Percentiles rank a stretch among this genome's conserved stretches.
Evolutionary conservation across 1,140 invertebrate species (phyloP).

Genomic region (Trichonephila clavata): DNA sequence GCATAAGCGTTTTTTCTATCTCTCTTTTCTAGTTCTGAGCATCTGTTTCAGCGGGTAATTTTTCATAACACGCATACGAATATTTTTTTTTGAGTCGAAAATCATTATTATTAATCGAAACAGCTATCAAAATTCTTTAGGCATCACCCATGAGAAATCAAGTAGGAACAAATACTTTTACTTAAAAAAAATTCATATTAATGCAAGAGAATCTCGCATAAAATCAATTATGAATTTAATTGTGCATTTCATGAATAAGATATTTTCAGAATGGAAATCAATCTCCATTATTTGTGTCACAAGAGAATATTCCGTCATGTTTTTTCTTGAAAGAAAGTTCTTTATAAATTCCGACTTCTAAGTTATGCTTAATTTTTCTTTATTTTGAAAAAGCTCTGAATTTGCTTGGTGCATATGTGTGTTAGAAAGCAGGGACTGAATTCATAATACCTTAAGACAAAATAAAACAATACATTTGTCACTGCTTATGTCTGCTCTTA

Average conservation of each 20-base stretch:
- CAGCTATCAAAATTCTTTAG: constrained; percentile 16
- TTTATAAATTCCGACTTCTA: too few relatives aligned
- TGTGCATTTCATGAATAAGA: constrained; percentile 29
- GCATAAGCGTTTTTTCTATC: background rate
- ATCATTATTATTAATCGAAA: constrained; percentile 27
- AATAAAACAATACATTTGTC: too few relatives aligned
- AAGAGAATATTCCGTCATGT: background rate
- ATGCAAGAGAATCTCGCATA: background rate
- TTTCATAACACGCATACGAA: background rate
- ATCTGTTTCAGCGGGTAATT: constrained; percentile 3
- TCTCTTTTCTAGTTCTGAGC: background rate
- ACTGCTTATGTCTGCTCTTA: too few relatives aligned
- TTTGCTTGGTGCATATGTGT: too few relatives aligned
- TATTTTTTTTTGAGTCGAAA: background rate
- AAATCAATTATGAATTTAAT: constrained; percentile 34
- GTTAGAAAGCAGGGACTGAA: too few relatives aligned
- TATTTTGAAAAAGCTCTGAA: too few relatives aligned
- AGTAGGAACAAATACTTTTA: background rate
- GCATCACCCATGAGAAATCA: background rate
- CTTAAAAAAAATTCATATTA: background rate
- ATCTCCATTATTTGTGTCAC: background rate
- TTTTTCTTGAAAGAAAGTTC: too few relatives aligned
- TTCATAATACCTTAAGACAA: too few relatives aligned
- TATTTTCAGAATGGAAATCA: background rate
- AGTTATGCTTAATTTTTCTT: too few relatives aligned